These are phyloP conservation scores for Macropus fuliginosus DNA, from an alignment of 2,797 vertebrate species.

Conservation along the genomic window DNA sequence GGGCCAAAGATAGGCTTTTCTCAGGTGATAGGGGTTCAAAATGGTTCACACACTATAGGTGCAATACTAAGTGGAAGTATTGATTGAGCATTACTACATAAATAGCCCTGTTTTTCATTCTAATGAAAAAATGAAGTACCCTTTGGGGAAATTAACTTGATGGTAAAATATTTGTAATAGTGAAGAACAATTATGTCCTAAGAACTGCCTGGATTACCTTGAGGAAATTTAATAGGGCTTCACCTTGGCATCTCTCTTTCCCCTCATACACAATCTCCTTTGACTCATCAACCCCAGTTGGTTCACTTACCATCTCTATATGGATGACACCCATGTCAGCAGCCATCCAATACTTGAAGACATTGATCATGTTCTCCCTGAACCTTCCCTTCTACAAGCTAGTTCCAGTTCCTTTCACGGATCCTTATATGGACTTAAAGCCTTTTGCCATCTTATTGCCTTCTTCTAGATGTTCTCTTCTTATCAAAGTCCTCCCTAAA, in stretches of 20 bases:
- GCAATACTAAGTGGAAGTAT: neutral
- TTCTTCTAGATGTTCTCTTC: too few relatives aligned
- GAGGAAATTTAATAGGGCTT: neutral
- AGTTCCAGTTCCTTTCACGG: too few relatives aligned
- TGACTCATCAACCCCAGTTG: neutral
- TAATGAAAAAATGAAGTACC: neutral
- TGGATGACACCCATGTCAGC: too few relatives aligned
- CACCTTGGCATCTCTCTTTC: neutral
- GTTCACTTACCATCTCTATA: neutral
- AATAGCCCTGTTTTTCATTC: neutral
- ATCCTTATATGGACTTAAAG: too few relatives aligned
- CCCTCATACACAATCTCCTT: neutral
- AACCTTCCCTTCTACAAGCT: too few relatives aligned
- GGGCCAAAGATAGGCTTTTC: too few relatives aligned
- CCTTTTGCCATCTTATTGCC: too few relatives aligned
- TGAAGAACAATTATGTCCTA: neutral
- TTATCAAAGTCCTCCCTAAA: too few relatives aligned
- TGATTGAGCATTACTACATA: neutral
- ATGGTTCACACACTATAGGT: neutral
- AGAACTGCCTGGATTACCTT: neutral
- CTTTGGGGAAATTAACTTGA: neutral
- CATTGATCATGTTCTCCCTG: too few relatives aligned
- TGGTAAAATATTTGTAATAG: neutral
- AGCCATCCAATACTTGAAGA: too few relatives aligned
- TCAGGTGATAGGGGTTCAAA: too few relatives aligned